phyloP scores from a whole-genome alignment of 2,888 invertebrate species.

The Autographa gamma region DNA sequence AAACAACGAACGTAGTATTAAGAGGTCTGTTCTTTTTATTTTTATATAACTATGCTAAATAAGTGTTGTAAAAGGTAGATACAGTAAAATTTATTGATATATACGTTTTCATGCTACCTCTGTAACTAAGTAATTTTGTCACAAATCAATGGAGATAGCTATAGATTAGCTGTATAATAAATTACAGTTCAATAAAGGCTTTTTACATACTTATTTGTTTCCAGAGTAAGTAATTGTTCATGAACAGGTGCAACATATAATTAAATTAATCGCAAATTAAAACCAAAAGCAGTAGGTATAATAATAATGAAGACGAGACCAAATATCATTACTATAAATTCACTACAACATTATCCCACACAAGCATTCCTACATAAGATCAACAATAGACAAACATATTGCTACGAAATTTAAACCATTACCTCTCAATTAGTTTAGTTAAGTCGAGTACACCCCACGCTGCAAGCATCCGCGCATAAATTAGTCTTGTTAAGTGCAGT shows the following conservation, averaged over 20 bases:
- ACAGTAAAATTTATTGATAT: no score
- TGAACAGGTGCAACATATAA: background rate
- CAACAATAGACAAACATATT: slow-evolving; percentile 67
- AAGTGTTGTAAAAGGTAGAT: no score
- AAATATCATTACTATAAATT: background rate
- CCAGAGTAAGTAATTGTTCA: no score
- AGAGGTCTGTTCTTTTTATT: no score
- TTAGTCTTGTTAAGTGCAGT: slow-evolving; percentile 88
- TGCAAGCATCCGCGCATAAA: slow-evolving; percentile 83
- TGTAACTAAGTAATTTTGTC: no score
- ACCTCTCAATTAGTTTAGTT: slow-evolving; percentile 87
- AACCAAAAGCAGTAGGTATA: background rate
- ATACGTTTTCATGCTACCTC: no score
- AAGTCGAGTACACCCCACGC: slow-evolving; percentile 70
- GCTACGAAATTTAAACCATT: slow-evolving; percentile 77
- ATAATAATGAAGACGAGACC: background rate
- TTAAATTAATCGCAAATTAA: background rate
- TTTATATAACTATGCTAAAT: background rate
- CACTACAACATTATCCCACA: slow-evolving; percentile 12
- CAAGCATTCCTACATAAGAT: slow-evolving; percentile 29
- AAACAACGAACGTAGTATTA: background rate
- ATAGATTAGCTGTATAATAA: no score
- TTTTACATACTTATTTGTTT: no score
- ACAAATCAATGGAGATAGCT: no score
- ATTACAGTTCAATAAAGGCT: no score